Conservation (phyloP, 2,888 invertebrate species). For the Eubasilissa splendida region DNA sequence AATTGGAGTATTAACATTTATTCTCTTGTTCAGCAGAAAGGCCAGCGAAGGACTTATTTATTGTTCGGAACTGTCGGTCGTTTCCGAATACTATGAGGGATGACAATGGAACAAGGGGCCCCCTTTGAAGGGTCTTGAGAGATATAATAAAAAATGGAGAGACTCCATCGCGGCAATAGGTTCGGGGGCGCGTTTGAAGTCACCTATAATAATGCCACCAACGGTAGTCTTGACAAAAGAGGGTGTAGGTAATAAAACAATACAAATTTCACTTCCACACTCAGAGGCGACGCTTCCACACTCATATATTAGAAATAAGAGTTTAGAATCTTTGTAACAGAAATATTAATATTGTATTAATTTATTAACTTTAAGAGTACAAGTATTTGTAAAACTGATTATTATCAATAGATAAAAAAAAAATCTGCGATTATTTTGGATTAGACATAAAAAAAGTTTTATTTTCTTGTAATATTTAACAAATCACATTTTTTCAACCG, state of each 20-base stretch:
- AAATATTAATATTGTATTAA: too few species aligned
- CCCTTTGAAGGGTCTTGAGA: conserved; percentile 14
- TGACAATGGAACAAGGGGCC: conserved; percentile 45
- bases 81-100: conserved; percentile 35
- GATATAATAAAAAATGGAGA: conserved; percentile 48
- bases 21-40: conserved; percentile 33
- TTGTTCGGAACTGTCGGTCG: conserved; percentile 44
- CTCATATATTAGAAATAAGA: background rate
- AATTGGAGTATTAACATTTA: conserved; percentile 40
- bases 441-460: too few species aligned
- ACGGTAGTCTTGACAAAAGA: conserved; percentile 47
- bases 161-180: conserved; percentile 16
- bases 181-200: conserved; percentile 40
- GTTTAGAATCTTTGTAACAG: too few species aligned
- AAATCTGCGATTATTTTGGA: too few species aligned
- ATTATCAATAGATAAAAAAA: too few species aligned
- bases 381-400: too few species aligned
- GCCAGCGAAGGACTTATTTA: conserved; percentile 25
- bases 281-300: conserved; percentile 6
- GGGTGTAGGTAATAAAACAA: conserved; percentile 40
- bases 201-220: conserved; percentile 42
- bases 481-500: too few species aligned
- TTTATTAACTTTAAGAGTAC: too few species aligned
- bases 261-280: conserved; percentile 46
- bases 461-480: too few species aligned